Evolutionary conservation across 2,797 vertebrate species (phyloP).

Genomic region (Hapalemur alaotrensis): DNA sequence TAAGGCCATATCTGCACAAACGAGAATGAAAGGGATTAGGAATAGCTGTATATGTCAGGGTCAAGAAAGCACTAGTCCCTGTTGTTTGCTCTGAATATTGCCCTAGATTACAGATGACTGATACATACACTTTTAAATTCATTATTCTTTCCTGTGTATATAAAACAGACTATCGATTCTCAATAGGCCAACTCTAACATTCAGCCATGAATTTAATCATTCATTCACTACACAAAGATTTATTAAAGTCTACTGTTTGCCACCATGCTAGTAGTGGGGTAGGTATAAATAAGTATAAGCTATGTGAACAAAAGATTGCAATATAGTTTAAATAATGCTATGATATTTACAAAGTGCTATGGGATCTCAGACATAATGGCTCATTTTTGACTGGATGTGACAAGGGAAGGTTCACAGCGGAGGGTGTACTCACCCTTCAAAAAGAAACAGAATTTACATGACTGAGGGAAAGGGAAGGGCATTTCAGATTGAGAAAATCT

Average conservation of each 20-base stretch:
- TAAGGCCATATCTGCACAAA: not conserved
- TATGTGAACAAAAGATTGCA: no score
- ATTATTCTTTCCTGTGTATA: not conserved
- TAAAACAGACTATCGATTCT: slow-evolving; percentile 32
- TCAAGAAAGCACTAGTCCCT: no score
- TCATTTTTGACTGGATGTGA: not conserved
- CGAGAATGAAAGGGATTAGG: not conserved
- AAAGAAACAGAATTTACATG: not conserved
- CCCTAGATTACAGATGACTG: not conserved
- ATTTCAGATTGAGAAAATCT: not conserved
- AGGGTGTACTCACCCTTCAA: not conserved
- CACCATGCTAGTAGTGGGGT: not conserved
- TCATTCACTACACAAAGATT: not conserved
- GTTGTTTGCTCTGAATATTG: not conserved
- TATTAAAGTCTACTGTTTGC: not conserved
- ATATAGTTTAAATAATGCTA: not conserved
- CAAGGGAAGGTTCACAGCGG: not conserved
- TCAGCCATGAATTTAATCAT: not conserved
- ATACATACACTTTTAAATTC: not conserved
- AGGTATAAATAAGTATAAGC: not conserved
- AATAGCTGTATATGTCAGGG: not conserved
- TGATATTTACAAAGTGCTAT: not conserved
- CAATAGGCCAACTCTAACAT: not conserved
- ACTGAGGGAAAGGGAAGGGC: not conserved
- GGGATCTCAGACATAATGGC: not conserved